phyloP scores from a whole-genome alignment of 1,140 invertebrate species.

The Globodera rostochiensis region DNA sequence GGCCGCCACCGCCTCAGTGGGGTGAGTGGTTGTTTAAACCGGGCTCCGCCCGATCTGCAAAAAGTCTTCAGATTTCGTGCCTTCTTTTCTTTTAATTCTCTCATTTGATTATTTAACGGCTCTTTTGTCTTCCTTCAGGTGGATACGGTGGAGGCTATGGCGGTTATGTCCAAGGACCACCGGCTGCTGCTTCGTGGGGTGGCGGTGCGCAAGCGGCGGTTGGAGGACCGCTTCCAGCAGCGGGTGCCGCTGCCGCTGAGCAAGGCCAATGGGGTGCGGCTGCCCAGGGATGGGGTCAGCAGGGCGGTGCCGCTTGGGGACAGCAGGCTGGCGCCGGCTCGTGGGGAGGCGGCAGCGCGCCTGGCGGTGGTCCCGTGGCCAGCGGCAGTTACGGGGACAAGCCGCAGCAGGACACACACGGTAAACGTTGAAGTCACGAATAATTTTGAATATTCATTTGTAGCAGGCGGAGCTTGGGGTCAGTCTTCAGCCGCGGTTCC shows the following conservation, averaged over 20 bases:
- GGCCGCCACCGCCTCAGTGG: constrained; percentile 6
- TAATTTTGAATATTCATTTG: not conserved
- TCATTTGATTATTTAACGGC: not conserved
- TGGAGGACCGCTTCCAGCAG: constrained; percentile 21
- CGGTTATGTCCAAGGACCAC: constrained; percentile 18
- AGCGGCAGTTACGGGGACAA: constrained; percentile 2
- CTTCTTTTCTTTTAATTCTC: not conserved
- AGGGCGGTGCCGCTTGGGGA: not conserved
- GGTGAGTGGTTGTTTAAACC: not conserved
- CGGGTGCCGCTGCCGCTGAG: constrained; percentile 23
- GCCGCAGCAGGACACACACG: constrained; percentile 13
- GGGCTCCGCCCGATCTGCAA: no score
- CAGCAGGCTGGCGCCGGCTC: not conserved
- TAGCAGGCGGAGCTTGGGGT: not conserved
- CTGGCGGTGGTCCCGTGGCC: constrained; percentile 13
- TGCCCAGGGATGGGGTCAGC: not conserved
- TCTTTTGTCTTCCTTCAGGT: not conserved
- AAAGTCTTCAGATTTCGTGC: no score
- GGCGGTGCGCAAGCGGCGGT: constrained; percentile 28
- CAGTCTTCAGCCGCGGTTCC: constrained; percentile 1
- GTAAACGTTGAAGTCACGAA: not conserved
- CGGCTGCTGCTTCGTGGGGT: constrained; percentile 19
- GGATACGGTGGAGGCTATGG: constrained; percentile 43
- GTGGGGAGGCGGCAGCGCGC: not conserved
- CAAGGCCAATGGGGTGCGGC: constrained; percentile 30